Conservation (phyloP, 2,888 invertebrate genomes). For the Eutolmus rufibarbis region DNA sequence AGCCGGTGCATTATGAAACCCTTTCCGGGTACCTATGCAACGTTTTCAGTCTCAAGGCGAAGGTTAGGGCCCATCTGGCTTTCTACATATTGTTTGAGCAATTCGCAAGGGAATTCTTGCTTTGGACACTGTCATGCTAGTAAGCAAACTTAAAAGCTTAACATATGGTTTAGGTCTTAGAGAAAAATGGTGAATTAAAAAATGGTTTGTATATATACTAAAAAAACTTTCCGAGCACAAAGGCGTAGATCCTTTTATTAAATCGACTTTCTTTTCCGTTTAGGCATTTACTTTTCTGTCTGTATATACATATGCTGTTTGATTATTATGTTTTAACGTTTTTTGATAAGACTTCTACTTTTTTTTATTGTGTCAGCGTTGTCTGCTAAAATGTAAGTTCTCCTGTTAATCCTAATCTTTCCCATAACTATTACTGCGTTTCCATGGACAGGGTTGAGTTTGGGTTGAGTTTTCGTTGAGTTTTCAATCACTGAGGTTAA, state of each 20-base stretch:
- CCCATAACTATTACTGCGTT: no score
- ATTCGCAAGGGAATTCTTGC: not conserved
- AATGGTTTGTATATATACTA: not conserved
- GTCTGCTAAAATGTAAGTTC: no score
- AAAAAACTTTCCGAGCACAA: not conserved
- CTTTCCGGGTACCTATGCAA: not conserved
- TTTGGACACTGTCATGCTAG: not conserved
- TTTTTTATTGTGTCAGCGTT: no score
- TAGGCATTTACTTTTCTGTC: not conserved
- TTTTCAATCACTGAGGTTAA: no score
- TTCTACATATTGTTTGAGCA: not conserved
- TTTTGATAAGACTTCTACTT: no score
- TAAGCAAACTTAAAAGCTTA: not conserved
- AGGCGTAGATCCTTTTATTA: no score
- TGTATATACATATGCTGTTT: no score
- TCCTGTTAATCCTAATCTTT: no score
- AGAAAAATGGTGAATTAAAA: not conserved
- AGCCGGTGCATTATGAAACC: not conserved
- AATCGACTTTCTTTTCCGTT: no score
- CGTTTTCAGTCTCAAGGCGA: not conserved
- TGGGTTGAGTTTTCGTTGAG: no score
- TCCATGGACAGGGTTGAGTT: no score
- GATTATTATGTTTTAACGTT: no score
- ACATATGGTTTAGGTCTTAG: not conserved
- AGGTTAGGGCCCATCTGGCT: not conserved